Conservation (phyloP, 2,113 vertebrate genomes). For the Sylvia atricapilla region DNA sequence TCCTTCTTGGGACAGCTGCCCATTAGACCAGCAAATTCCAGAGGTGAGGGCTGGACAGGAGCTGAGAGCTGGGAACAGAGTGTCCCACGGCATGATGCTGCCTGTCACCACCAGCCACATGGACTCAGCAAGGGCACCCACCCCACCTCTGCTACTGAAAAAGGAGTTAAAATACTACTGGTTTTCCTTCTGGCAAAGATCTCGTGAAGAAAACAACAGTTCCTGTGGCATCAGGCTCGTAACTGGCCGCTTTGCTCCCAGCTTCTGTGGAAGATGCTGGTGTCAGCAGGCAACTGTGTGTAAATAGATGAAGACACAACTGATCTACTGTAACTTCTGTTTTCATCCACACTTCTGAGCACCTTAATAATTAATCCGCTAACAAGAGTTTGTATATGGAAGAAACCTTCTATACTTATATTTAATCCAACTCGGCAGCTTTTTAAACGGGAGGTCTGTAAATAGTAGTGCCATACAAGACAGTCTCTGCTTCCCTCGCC, state of each 20-base stretch:
- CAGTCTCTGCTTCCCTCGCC: neutral
- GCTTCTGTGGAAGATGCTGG: neutral
- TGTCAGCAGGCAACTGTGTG: neutral
- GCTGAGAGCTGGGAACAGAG: neutral
- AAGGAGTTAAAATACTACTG: neutral
- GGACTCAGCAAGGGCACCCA: neutral
- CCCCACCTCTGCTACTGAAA: neutral
- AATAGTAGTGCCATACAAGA: slow-evolving; percentile 34
- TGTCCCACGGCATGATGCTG: rapidly evolving
- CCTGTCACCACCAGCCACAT: neutral
- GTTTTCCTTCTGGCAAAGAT: neutral
- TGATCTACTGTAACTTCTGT: neutral
- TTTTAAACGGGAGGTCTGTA: slow-evolving; percentile 49
- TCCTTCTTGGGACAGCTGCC: neutral
- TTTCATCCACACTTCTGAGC: slow-evolving; percentile 46
- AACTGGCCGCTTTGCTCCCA: neutral
- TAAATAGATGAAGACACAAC: neutral
- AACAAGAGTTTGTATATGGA: slow-evolving; percentile 41
- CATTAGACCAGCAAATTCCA: neutral
- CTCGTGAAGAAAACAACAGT: neutral
- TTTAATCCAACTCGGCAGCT: slow-evolving; percentile 40
- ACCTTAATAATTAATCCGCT: slow-evolving; percentile 61
- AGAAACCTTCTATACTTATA: slow-evolving; percentile 36
- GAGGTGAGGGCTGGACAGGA: neutral
- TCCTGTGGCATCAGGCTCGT: rapidly evolving